A percentile compares a stretch with the other conserved stretches of the same genome.
Evolutionary conservation across 2,113 vertebrate species (phyloP).

Genomic region (Lophotis ruficrista): DNA sequence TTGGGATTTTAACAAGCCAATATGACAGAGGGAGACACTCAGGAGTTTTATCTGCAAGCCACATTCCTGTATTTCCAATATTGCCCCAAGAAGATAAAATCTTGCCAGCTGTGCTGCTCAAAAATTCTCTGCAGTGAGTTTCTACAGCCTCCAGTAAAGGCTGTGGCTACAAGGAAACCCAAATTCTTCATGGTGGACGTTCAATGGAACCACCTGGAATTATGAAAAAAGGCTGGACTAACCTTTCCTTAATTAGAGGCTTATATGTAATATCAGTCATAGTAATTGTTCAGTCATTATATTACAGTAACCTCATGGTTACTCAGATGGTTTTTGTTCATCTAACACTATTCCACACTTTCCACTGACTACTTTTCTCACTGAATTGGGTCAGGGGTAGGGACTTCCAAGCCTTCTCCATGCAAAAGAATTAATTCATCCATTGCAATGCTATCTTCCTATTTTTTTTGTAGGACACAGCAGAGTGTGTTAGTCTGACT

Average conservation of each 20-base stretch:
- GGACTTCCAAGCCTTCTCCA: background rate
- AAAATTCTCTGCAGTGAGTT: background rate
- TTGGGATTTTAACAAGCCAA: background rate
- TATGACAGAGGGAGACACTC: background rate
- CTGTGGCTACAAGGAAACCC: background rate
- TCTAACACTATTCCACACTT: background rate
- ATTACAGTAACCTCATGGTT: background rate
- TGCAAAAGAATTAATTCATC: background rate
- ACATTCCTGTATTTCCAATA: background rate
- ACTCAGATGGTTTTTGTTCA: background rate
- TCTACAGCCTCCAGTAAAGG: background rate
- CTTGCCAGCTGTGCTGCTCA: background rate
- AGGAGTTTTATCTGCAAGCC: background rate
- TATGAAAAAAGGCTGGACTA: background rate
- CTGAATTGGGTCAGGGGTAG: background rate
- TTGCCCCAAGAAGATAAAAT: background rate
- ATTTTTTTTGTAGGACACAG: background rate
- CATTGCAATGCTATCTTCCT: background rate
- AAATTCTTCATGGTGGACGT: background rate
- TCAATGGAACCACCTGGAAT: background rate
- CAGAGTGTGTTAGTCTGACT: background rate
- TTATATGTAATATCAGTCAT: background rate
- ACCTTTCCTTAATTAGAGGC: background rate
- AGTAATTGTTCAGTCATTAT: background rate
- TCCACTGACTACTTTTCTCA: background rate